These are phyloP conservation scores for Caenorhabditis sulstoni DNA, from an alignment of 2,888 invertebrate genomes.

Conservation along the genomic window DNA sequence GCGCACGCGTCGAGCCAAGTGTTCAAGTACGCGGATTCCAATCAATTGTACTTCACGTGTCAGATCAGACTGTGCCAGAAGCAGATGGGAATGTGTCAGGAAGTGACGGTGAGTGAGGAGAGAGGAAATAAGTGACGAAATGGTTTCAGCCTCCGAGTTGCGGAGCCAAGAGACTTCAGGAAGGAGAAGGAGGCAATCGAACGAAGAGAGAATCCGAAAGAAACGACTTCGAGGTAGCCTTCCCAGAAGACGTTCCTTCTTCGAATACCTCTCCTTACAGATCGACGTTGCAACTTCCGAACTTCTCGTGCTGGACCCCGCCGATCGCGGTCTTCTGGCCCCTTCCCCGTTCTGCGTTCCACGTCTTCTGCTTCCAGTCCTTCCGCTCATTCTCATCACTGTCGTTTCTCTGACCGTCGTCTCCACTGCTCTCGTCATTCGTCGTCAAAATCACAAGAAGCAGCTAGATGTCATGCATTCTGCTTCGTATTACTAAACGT, in stretches of 20 bases:
- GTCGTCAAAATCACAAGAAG: constrained; percentile 52
- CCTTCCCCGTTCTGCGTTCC: constrained; percentile 61
- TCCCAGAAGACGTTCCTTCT: not conserved
- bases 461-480: constrained; percentile 53
- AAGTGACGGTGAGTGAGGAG: constrained; percentile 73
- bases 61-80: constrained; percentile 80
- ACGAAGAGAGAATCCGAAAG: constrained; percentile 47
- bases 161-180: constrained; percentile 41
- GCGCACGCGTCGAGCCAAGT: constrained; percentile 79
- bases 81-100: constrained; percentile 79
- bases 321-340: constrained; percentile 63
- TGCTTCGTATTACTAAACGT: constrained; percentile 33
- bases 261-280: constrained; percentile 46
- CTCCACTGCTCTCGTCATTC: constrained; percentile 61
- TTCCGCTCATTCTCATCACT: constrained; percentile 67
- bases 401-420: constrained; percentile 66
- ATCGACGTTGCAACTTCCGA: constrained; percentile 78
- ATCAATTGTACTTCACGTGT: constrained; percentile 80
- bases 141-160: constrained; percentile 75
- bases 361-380: constrained; percentile 62
- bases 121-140: not conserved
- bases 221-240: constrained; percentile 37
- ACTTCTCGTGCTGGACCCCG: constrained; percentile 75
- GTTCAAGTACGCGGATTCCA: constrained; percentile 80
- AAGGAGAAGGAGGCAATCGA: constrained; percentile 34